Conservation (phyloP, 2,888 invertebrate species). For the Altica lythri region DNA sequence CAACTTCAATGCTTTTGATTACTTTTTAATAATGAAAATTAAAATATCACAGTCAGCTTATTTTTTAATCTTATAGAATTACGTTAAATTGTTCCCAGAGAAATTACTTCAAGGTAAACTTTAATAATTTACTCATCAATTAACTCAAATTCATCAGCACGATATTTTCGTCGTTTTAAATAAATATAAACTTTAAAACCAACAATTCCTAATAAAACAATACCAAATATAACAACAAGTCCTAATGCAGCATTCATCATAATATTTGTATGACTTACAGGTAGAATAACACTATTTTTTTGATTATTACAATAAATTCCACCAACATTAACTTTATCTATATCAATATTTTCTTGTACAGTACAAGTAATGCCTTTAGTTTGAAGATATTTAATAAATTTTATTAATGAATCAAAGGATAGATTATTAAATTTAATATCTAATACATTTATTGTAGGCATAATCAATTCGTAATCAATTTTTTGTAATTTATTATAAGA, state of each 20-base stretch:
- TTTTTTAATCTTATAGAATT: no score
- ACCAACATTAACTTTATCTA: slow-evolving; percentile 51
- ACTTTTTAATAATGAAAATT: no score
- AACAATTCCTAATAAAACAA: slow-evolving; percentile 35
- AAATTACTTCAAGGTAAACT: no score
- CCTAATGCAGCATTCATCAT: slow-evolving; percentile 34
- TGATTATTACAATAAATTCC: slow-evolving; percentile 50
- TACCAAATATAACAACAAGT: slow-evolving; percentile 31
- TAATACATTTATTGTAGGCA: slow-evolving; percentile 47
- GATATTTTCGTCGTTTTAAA: slow-evolving; percentile 46
- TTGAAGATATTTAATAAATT: slow-evolving; percentile 49
- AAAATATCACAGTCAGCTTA: no score
- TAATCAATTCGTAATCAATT: slow-evolving; percentile 49
- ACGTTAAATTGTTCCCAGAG: no score
- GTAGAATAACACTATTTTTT: slow-evolving; percentile 2
- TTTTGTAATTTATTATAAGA: slow-evolving; percentile 48
- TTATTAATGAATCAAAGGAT: slow-evolving; percentile 48
- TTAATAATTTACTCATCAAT: slow-evolving; percentile 37
- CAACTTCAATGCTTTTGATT: no score
- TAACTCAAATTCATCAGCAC: slow-evolving; percentile 50
- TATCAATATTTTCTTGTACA: slow-evolving; percentile 45
- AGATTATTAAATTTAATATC: slow-evolving; percentile 51
- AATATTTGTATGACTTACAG: slow-evolving; percentile 1
- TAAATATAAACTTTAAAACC: slow-evolving; percentile 43
- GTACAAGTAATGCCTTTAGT: slow-evolving; percentile 47